Evolutionary conservation across 2,888 invertebrate genomes (phyloP), one percentile per base, ranked within the genome.

Genomic region (Acleris cristana): DNA sequence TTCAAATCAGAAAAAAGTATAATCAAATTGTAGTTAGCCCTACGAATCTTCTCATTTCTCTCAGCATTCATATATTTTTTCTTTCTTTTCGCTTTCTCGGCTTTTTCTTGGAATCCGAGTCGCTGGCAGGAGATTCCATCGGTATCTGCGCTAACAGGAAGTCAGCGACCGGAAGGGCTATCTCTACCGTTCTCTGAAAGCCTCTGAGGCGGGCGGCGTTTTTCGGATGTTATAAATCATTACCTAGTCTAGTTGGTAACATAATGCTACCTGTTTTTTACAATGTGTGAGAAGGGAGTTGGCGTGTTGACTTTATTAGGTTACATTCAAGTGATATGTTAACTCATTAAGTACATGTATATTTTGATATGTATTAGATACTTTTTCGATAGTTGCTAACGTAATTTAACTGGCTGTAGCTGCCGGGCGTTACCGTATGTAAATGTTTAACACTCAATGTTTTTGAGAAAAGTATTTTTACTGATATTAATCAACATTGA

Each of bases 131-230:
- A 44, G 53, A 56, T 69, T 58, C 65, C 64, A 78, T 74, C 63
- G 69, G 74, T 76, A 77, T 80, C 79, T 75, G 72, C 72, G 75
- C 73, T 69, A 76, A 70, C 72, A 74, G 81, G 81, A 84, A 82
- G 72, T 76, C 76, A 74, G 74, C 79, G 78, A 81, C 80, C 85
- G 87, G 87, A 87, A 85, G 81, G 74, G 74, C 75, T 76, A 77
- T 77, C 77, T 80, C 77, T 76, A 75, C 78, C 74, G 76, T 80
- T 79, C 81, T 79, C 76, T 71, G 73, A 78, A 80, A 79, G 76
- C 74, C 76, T 77, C 72, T 72, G 74, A 77, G 74, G 75, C 76
- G 76, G 76, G 49, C 18, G 57, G 48, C 56, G 49, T 40, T 67
- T 64, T 63, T 58, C 53, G 40, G 45, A 53, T 56, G 53, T 53